Conservation (phyloP, 2,888 invertebrate genomes). For the Caenorhabditis sp. region DNA sequence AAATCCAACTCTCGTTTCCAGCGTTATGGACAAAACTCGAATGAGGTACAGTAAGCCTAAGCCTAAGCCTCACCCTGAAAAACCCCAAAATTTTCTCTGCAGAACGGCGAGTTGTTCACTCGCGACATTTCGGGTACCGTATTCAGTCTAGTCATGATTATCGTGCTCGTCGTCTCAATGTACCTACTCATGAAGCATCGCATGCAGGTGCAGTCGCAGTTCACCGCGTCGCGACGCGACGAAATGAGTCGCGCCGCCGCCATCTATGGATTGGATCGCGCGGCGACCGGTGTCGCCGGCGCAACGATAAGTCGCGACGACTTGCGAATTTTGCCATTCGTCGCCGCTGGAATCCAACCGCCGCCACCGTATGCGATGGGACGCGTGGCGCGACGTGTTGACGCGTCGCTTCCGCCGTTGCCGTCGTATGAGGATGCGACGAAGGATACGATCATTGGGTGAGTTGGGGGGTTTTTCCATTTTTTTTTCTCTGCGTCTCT, state of each 20-base stretch:
- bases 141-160: conserved; percentile 68
- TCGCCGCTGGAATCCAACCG: conserved; percentile 56
- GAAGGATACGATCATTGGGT: conserved; percentile 62
- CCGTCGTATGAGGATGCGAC: conserved; percentile 70
- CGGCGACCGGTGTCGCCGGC: conserved; percentile 19
- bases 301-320: conserved; percentile 29
- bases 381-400: conserved; percentile 26
- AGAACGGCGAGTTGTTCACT: conserved; percentile 64
- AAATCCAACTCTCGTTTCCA: conserved; percentile 56
- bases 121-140: conserved; percentile 68
- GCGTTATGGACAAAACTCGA: conserved; percentile 43
- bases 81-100: neutral
- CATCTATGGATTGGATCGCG: conserved; percentile 32
- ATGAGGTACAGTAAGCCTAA: conserved; percentile 7
- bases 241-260: conserved; percentile 50
- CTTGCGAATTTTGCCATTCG: conserved; percentile 48
- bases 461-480: conserved; percentile 1
- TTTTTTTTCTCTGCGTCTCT: too few species aligned
- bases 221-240: conserved; percentile 45
- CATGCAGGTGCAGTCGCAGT: conserved; percentile 66
- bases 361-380: conserved; percentile 63
- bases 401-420: conserved; percentile 62
- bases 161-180: conserved; percentile 67
- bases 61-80: too few species aligned
- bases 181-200: conserved; percentile 69